These are phyloP conservation scores for Diachasma alloeum DNA, from an alignment of 1,140 invertebrate species.

Conservation along the genomic window DNA sequence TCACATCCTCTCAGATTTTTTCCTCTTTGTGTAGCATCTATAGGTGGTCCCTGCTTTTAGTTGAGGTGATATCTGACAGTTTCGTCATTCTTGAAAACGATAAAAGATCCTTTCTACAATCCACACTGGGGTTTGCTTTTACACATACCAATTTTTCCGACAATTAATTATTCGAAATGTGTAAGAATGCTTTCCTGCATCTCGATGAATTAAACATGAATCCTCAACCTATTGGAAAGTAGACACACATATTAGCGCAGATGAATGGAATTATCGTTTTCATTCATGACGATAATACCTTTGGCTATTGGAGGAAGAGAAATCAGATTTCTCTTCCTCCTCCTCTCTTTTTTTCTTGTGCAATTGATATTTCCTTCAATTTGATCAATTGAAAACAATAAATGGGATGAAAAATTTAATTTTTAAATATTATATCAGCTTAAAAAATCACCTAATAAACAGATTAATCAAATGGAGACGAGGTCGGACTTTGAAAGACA, in stretches of 20 bases:
- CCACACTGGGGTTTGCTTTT: background rate
- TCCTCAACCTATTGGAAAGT: background rate
- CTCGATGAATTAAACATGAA: background rate
- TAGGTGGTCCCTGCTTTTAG: background rate
- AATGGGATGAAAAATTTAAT: background rate
- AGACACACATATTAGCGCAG: too few relatives aligned
- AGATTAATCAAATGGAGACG: too few relatives aligned
- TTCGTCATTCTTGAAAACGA: background rate
- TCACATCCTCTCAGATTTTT: slow-evolving; percentile 7
- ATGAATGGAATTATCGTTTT: background rate
- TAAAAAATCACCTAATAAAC: too few relatives aligned
- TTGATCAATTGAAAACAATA: background rate
- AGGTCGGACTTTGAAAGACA: background rate
- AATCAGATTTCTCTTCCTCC: background rate
- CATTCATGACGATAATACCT: background rate
- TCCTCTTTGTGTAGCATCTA: background rate
- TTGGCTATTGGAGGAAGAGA: background rate
- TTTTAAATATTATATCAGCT: too few relatives aligned
- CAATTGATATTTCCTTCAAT: background rate
- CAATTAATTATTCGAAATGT: too few relatives aligned
- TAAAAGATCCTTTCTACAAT: background rate
- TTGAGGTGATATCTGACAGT: slow-evolving; percentile 12
- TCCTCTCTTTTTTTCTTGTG: background rate
- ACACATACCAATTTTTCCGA: too few relatives aligned
- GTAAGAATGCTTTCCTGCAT: too few relatives aligned